Percentiles rank a stretch among this genome's conserved stretches.
Conservation (phyloP, 2,797 vertebrate genomes). For the Schizopygopsis malacanthus region DNA sequence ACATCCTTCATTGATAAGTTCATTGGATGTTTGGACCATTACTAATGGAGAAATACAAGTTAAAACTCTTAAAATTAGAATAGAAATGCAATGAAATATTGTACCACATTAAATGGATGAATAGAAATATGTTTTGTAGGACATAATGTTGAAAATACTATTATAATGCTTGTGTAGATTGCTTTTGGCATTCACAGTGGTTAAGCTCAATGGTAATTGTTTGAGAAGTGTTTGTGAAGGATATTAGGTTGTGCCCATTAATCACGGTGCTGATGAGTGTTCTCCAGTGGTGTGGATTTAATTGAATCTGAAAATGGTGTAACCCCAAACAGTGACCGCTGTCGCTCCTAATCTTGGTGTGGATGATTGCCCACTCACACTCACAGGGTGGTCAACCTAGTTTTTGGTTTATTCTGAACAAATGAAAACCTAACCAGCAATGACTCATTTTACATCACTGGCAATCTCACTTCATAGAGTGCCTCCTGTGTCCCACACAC, state of each 20-base stretch:
- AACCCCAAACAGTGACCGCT: constrained; percentile 69
- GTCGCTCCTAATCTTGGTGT: constrained; percentile 75
- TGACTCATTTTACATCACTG: constrained; percentile 72
- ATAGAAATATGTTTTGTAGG: not conserved
- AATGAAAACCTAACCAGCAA: constrained; percentile 56
- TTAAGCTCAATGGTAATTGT: not conserved
- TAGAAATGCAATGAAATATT: not conserved
- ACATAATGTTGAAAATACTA: not conserved
- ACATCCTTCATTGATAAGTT: not conserved
- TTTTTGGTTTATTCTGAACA: constrained; percentile 70
- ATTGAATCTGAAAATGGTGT: constrained; percentile 79
- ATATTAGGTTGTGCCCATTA: constrained; percentile 33
- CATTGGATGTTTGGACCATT: not conserved
- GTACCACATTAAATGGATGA: not conserved
- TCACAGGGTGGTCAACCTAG: constrained; percentile 75
- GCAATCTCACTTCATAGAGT: constrained; percentile 52
- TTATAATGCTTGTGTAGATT: not conserved
- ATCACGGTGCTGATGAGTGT: constrained; percentile 27
- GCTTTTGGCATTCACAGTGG: not conserved
- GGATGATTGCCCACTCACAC: constrained; percentile 65
- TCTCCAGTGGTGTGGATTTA: constrained; percentile 72
- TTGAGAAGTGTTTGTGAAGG: constrained; percentile 34
- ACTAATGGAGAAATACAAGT: not conserved
- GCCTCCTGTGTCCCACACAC: constrained; percentile 48
- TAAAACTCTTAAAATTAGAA: not conserved